Conservation (phyloP, 2,888 invertebrate species). For the Myopa tessellatipennis region DNA sequence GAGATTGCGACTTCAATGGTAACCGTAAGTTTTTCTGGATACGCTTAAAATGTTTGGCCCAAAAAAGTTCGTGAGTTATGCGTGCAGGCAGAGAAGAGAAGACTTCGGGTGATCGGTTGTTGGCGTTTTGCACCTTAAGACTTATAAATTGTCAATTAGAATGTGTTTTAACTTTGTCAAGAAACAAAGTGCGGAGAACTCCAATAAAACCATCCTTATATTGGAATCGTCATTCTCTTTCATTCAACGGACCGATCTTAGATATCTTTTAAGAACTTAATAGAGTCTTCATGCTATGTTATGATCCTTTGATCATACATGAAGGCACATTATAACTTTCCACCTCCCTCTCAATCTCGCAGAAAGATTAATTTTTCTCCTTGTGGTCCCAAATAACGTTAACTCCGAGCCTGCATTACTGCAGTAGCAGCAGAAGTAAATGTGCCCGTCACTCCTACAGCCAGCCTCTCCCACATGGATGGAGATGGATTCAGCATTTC, state of each 20-base stretch:
- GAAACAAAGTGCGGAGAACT: no score
- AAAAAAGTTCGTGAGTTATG: conserved; percentile 1
- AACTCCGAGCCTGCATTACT: background rate
- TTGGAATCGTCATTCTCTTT: no score
- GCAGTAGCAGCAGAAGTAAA: conserved; percentile 6
- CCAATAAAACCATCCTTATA: no score
- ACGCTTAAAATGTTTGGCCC: conserved; percentile 7
- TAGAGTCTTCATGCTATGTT: no score
- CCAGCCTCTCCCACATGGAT: background rate
- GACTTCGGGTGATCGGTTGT: background rate
- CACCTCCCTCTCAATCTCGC: no score
- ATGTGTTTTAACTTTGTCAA: no score
- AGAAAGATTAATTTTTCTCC: background rate
- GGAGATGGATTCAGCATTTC: background rate
- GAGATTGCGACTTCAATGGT: background rate
- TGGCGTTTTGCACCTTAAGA: no score
- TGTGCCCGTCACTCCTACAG: conserved; percentile 5
- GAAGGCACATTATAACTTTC: no score
- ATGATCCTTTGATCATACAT: no score
- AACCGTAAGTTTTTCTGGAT: conserved; percentile 8
- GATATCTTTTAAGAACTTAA: no score
- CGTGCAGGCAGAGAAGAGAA: background rate
- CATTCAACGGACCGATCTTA: no score
- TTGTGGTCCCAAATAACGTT: background rate
- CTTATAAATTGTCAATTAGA: no score